phyloP scores from a whole-genome alignment of 2,888 invertebrate genomes.

The Melanostoma mellinum region DNA sequence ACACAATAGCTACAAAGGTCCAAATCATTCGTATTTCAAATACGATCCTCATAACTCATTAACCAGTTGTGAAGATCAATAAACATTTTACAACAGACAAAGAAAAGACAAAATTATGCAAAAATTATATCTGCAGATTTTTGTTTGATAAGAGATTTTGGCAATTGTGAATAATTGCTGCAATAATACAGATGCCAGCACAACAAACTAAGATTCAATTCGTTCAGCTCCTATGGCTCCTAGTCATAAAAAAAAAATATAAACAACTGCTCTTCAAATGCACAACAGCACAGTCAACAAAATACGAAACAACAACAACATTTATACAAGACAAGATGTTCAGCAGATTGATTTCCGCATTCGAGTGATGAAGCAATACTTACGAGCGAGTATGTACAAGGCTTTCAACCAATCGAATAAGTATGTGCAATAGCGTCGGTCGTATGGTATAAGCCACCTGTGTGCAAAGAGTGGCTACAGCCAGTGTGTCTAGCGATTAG shows the following conservation, averaged over 20 bases:
- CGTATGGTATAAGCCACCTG: conserved; percentile 45
- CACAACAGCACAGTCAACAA: conserved; percentile 7
- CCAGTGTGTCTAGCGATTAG: conserved; percentile 43
- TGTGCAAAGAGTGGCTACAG: conserved; percentile 25
- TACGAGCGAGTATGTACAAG: conserved; percentile 11
- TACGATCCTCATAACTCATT: too few species aligned
- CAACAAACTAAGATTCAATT: too few species aligned
- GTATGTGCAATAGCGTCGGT: conserved; percentile 42
- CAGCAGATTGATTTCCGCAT: conserved; percentile 70
- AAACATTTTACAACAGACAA: too few species aligned
- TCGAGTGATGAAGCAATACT: conserved; percentile 58
- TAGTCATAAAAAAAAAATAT: not conserved
- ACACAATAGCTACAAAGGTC: too few species aligned
- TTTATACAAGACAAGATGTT: conserved; percentile 39
- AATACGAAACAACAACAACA: not conserved
- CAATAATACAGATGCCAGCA: too few species aligned
- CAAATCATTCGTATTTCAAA: too few species aligned
- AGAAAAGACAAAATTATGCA: too few species aligned
- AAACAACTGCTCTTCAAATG: conserved; percentile 14
- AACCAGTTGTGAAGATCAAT: too few species aligned
- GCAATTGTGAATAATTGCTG: too few species aligned
- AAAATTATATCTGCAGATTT: too few species aligned
- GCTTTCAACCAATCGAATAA: conserved; percentile 26
- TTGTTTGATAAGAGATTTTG: too few species aligned
- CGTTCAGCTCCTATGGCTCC: too few species aligned